These are phyloP conservation scores for Sycophila texana DNA, from an alignment of 2,888 invertebrate genomes.

Conservation along the genomic window DNA sequence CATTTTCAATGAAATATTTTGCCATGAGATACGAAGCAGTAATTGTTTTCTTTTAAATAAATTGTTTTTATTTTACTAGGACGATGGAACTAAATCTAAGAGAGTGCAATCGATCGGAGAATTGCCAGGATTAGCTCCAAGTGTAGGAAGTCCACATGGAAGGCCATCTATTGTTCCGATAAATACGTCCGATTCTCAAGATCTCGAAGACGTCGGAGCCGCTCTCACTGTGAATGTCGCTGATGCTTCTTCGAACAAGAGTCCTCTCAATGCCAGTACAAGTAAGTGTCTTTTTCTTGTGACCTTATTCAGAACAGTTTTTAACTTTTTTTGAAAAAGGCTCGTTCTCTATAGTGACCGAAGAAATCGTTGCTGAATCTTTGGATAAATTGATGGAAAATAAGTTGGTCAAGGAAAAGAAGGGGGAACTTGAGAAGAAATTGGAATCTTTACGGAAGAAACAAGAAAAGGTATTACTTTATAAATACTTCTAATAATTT, in stretches of 20 bases:
- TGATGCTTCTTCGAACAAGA: constrained; percentile 68
- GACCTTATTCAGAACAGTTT: constrained; percentile 8
- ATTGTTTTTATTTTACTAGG: constrained; percentile 22
- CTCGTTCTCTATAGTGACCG: constrained; percentile 63
- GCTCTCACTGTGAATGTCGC: constrained; percentile 60
- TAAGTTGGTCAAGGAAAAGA: constrained; percentile 89
- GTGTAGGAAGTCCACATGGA: constrained; percentile 66
- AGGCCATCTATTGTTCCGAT: constrained; percentile 68
- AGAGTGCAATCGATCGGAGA: constrained; percentile 67
- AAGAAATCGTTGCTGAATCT: constrained; percentile 84
- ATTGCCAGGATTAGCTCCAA: constrained; percentile 62
- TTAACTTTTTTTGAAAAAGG: constrained; percentile 43
- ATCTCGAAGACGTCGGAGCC: constrained; percentile 67
- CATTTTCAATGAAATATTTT: constrained; percentile 44
- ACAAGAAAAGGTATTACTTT: constrained; percentile 81
- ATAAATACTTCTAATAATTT: constrained; percentile 37
- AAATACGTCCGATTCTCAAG: constrained; percentile 67
- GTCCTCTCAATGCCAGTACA: constrained; percentile 66
- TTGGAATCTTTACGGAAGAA: constrained; percentile 88
- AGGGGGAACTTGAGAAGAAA: constrained; percentile 90
- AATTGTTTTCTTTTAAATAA: background rate
- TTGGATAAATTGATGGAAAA: constrained; percentile 87
- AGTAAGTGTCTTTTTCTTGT: constrained; percentile 59
- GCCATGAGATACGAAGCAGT: constrained; percentile 10
- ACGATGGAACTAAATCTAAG: constrained; percentile 59